Evolutionary conservation across 1,140 invertebrate species (phyloP).

Genomic region (Drosophila ogumai): DNA sequence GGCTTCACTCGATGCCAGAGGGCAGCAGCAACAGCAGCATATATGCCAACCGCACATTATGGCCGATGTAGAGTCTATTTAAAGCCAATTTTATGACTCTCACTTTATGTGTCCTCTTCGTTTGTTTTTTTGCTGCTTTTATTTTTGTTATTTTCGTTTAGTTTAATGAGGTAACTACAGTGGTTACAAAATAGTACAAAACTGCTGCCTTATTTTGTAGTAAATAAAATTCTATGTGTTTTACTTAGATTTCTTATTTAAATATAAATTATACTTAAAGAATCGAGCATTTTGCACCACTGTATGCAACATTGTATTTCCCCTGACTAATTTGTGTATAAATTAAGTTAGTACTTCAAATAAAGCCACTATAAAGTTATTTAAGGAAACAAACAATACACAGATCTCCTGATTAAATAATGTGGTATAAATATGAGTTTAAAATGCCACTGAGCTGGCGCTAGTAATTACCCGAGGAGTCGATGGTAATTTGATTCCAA

Average conservation of each 20-base stretch:
- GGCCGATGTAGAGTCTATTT: conserved; percentile 57
- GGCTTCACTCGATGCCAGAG: conserved; percentile 7
- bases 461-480: conserved; percentile 21
- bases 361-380: background rate
- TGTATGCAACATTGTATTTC: conserved; percentile 7
- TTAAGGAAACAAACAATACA: background rate
- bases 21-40: conserved; percentile 13
- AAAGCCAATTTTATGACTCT: conserved; percentile 67
- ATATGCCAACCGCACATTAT: conserved; percentile 30
- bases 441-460: conserved; percentile 10
- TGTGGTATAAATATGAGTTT: conserved; percentile 13
- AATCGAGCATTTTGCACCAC: background rate
- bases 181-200: background rate
- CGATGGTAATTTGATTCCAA: conserved; percentile 50
- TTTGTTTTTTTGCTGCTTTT: conserved; percentile 5
- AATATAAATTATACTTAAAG: too few species aligned
- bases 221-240: background rate
- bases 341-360: background rate
- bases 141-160: conserved; percentile 9
- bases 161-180: conserved; percentile 10
- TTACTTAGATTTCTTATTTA: background rate
- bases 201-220: background rate
- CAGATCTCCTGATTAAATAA: conserved; percentile 4
- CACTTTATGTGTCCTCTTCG: conserved; percentile 24
- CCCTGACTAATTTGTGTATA: background rate